Evolutionary conservation across 2,113 vertebrate genomes (phyloP).

Genomic region (Cricetomys ansorgei): DNA sequence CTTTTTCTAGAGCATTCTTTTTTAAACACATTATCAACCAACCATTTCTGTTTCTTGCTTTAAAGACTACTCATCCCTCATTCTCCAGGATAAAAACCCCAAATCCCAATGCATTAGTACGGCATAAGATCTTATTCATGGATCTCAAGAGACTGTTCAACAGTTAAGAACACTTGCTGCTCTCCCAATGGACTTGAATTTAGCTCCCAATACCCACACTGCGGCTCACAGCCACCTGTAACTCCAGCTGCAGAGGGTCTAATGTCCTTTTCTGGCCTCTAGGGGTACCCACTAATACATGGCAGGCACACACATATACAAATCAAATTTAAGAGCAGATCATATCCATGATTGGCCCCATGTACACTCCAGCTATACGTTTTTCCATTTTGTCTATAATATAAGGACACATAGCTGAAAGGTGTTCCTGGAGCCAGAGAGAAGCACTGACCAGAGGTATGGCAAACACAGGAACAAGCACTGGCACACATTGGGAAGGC

Average conservation of each 20-base stretch:
- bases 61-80: not conserved
- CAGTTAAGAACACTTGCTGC: not conserved
- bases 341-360: not conserved
- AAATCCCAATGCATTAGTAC: not conserved
- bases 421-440: not conserved
- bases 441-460: not conserved
- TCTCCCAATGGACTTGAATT: not conserved
- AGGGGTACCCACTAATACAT: not conserved
- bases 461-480: no score
- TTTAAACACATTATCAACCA: not conserved
- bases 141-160: not conserved
- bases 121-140: not conserved
- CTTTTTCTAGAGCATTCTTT: not conserved
- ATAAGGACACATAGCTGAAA: not conserved
- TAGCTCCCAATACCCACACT: not conserved
- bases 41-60: not conserved
- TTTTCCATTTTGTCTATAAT: not conserved
- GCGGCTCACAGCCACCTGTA: not conserved
- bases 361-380: not conserved
- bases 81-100: not conserved
- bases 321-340: not conserved
- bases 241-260: not conserved
- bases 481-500: fast-evolving
- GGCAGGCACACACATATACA: no score
- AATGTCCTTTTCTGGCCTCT: not conserved